A percentile compares a stretch with the other conserved stretches of the same genome.
Evolutionary conservation across 2,888 invertebrate genomes (phyloP).

Genomic region (Sycophila texana): DNA sequence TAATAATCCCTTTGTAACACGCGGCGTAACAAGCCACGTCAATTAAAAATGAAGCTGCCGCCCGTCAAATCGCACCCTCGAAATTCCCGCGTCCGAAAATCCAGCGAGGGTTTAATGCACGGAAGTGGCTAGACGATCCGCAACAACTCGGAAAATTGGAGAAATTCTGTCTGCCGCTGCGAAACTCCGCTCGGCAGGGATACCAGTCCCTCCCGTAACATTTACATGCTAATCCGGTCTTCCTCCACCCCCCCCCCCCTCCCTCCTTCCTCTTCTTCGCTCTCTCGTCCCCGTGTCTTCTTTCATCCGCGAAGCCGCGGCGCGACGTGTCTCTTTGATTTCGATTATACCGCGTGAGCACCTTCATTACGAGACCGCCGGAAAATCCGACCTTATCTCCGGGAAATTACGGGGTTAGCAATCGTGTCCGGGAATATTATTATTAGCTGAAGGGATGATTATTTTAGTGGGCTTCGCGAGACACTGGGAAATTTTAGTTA

Average conservation of each 20-base stretch:
- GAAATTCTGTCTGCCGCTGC: conserved; percentile 8
- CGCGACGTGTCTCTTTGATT: conserved; percentile 33
- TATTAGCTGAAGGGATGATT: conserved; percentile 3
- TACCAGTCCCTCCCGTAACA: conserved; percentile 16
- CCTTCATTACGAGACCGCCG: too few relatives aligned
- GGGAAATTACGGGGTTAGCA: background rate
- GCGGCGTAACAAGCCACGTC: too few relatives aligned
- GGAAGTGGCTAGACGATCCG: background rate
- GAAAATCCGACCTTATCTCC: conserved; percentile 2
- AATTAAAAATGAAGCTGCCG: too few relatives aligned
- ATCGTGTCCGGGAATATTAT: conserved; percentile 10
- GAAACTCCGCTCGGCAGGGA: background rate
- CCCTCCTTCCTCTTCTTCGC: conserved; percentile 8
- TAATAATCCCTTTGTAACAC: too few relatives aligned
- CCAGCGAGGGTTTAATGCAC: background rate
- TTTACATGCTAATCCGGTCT: conserved; percentile 42
- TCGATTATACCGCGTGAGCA: conserved; percentile 26
- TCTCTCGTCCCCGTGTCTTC: background rate
- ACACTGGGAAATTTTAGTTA: too few relatives aligned
- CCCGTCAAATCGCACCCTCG: background rate
- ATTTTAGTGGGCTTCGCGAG: too few relatives aligned
- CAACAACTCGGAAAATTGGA: conserved; percentile 46
- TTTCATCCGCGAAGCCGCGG: too few relatives aligned
- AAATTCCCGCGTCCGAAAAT: background rate
- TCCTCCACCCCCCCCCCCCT: background rate